Base-by-base conservation (phyloP, 1,140 invertebrate genomes). In the Ips typographus region DNA sequence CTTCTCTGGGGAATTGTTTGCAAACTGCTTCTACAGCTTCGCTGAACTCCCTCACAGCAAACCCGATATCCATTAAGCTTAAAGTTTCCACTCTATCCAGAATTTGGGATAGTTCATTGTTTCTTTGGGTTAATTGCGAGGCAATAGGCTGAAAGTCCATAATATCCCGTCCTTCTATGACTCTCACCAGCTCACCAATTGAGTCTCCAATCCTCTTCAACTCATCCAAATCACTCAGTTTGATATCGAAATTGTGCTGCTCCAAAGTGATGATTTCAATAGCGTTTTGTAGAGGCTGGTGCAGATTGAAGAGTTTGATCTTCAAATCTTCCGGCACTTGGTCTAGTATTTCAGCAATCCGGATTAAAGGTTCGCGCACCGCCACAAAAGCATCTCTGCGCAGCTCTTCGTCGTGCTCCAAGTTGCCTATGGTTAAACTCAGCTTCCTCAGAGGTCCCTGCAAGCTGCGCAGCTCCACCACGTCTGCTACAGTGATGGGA, bases 221-320 rank as follows among this genome's bases (percentile, higher is more conserved):
- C 6, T 59, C 44, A 43, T 65, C 63, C 4, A 74, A 68, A 37
- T 74, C 74, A 6, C 63, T 58, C 1, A 57, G 3, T 57, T 49
- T 41, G 42, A 78, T 76, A 40, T 78, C 76, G 6, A 71, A 68
- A 59, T 77, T 76, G 37, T 66, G 72, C 62, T 73, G 71, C 65
- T 80, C 78, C 41, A 80, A 68, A 5, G 67, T 74, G 44, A 78
- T 70, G 6, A 80, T 75, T 69, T 80, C 78, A 8, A 80, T 67
- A 40, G 73, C 73, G 65, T 78, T 75, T 47, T 72, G 62, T 22
- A 80, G 51, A 39, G 75, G 71, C 51, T 73, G 71, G 40, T 74
- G 66, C 5, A 72, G 47, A 40, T 52, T 74, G 40, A 62, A 68
- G 37, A 73, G 47, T 49, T 67, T 71, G 38, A 72, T 71, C 41